Evolutionary conservation across 1,140 invertebrate species (phyloP).

Genomic region (Solenopsis fugax): DNA sequence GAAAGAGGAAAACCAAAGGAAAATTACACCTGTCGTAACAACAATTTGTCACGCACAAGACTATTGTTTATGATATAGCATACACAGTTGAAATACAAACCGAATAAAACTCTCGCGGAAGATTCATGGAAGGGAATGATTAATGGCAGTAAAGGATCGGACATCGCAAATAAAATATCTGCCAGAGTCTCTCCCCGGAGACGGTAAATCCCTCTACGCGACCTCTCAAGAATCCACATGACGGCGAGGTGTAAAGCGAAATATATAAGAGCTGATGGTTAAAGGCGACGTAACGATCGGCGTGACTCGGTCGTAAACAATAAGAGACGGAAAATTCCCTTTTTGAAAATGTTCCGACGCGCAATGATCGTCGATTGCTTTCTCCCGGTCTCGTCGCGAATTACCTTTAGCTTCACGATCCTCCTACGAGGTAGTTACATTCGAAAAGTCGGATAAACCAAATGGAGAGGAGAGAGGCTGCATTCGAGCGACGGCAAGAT

Average conservation of each 20-base stretch:
- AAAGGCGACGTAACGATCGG: conserved; percentile 26
- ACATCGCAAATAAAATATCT: conserved; percentile 47
- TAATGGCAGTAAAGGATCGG: conserved; percentile 30
- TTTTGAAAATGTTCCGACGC: too few species aligned
- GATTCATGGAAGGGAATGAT: conserved; percentile 47
- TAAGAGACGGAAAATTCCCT: not conserved
- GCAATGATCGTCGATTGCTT: not conserved
- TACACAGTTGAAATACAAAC: conserved; percentile 11
- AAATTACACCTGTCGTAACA: conserved; percentile 7
- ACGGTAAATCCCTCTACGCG: conserved; percentile 31
- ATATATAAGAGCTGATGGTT: conserved; percentile 38
- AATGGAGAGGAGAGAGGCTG: not conserved
- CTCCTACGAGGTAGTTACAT: not conserved
- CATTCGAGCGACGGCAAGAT: not conserved
- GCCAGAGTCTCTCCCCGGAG: conserved; percentile 14
- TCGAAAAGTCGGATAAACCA: conserved; percentile 36
- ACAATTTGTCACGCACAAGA: conserved; percentile 23
- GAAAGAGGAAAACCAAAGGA: not conserved
- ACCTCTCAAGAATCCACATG: conserved; percentile 21
- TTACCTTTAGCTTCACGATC: not conserved
- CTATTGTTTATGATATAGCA: conserved; percentile 8
- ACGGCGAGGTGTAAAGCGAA: conserved; percentile 30
- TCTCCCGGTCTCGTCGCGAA: not conserved
- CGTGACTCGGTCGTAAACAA: conserved; percentile 13
- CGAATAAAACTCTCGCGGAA: conserved; percentile 10